Base-by-base conservation (phyloP, 2,797 vertebrate species). In the Cebuella pygmaea region DNA sequence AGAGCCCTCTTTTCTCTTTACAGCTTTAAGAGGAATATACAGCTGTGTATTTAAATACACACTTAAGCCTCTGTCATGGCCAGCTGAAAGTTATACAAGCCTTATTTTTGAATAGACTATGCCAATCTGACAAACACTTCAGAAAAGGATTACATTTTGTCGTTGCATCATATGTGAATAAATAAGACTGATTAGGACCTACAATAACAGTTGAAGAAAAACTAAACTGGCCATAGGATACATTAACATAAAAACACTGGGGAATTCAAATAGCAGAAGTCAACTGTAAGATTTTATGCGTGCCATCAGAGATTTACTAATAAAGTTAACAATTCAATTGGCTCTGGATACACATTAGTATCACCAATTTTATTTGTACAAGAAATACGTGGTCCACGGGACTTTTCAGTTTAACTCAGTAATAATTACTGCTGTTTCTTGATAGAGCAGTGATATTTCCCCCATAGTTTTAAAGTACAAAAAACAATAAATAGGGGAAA, bases 351-450 rank as follows among this genome's bases (percentile, higher is more conserved):
- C 20, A 95, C 59, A 91, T 86, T 64, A 93, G 93, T 76, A 96
- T 79, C 67, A 93, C 83, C 96, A 86, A 96, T 95, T 98, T 96
- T 96, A 97, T 97, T 98, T 98, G 93, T 93, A 96, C 24, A 96
- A 96, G 89, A 91, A 96, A 97, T 75, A 52, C 92, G 46, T 93
- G 48, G 67, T 86, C 64, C 76, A 85, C 72, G 90, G 80, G 72
- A 93, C 92, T 97, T 88, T 79, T 85, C 83, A 85, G 46, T 94
- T 26, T 76, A 94, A 88, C 44, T 97, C 74, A 9, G 44, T 70
- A 57, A 50, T 84, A 83, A 89, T 89, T 90, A 83, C 39, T 91
- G 27, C 61, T 85, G 39, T 55, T 95, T 95, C 94, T 95, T 7
- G 0, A 96, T 46, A 90, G 92, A 72, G 83, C 93, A 41, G 30